Evolutionary conservation across 2,797 vertebrate species (phyloP).

Genomic region (Tarsius wallacei): DNA sequence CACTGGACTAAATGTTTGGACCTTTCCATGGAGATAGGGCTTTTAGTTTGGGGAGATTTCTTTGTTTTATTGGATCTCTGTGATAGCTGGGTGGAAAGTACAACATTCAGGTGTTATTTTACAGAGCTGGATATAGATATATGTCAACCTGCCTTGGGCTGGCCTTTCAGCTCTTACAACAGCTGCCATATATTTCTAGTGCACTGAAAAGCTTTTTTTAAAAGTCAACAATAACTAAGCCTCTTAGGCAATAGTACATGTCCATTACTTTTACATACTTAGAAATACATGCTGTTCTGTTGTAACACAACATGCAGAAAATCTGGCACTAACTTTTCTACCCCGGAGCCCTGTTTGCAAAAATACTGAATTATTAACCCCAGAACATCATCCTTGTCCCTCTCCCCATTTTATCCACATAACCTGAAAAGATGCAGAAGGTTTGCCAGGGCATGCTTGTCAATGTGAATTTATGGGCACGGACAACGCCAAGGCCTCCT

Average conservation of each 20-base stretch:
- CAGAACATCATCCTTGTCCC: conserved; percentile 8
- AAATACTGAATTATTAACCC: conserved; percentile 66
- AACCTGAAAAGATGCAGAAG: conserved; percentile 19
- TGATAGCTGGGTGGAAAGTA: conserved; percentile 17
- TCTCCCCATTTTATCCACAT: conserved; percentile 10
- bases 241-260: conserved; percentile 73
- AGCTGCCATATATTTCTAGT: conserved; percentile 74
- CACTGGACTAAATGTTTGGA: not conserved
- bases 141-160: not conserved
- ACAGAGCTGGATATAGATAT: not conserved
- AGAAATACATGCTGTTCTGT: conserved; percentile 75
- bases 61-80: conserved; percentile 18
- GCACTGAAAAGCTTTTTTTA: conserved; percentile 52
- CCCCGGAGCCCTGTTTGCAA: conserved; percentile 69
- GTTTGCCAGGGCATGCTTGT: conserved; percentile 44
- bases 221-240: conserved; percentile 22
- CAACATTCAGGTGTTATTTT: not conserved
- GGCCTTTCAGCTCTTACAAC: conserved; percentile 49
- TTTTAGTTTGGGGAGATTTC: not conserved
- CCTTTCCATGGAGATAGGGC: not conserved
- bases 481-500: conserved; percentile 49
- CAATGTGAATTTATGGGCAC: not conserved
- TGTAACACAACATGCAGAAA: conserved; percentile 68
- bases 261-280: conserved; percentile 70
- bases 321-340: conserved; percentile 60